A percentile compares a stretch with the other conserved stretches of the same genome.
phyloP scores from a whole-genome alignment of 2,797 vertebrate species.

The Propithecus perrieri region DNA sequence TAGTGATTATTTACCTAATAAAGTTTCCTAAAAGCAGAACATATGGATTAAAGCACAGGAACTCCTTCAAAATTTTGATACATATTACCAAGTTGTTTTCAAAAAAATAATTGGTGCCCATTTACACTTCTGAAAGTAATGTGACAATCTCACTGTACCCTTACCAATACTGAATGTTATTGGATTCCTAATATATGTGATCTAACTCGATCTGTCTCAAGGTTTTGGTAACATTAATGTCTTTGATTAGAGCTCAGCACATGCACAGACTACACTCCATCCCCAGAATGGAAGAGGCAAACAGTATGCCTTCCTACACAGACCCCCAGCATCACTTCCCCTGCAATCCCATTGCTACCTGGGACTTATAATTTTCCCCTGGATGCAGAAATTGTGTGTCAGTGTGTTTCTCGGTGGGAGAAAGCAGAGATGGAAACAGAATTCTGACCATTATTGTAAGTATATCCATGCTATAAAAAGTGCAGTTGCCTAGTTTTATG shows the following conservation, averaged over 20 bases:
- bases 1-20: neutral
- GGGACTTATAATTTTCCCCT: neutral
- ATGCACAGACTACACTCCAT: neutral
- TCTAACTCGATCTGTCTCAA: neutral
- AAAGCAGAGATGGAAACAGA: neutral
- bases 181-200: neutral
- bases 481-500: neutral
- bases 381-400: neutral
- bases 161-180: neutral
- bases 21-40: neutral
- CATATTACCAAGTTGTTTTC: neutral
- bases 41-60: neutral
- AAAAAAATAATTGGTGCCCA: neutral
- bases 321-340: neutral
- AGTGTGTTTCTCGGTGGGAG: neutral
- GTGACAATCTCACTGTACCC: neutral
- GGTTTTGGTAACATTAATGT: neutral
- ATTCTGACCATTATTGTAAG: neutral
- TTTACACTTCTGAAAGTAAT: neutral
- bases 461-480: neutral
- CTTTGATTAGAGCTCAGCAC: neutral
- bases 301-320: neutral
- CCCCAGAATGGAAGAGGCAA: neutral
- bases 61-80: neutral
- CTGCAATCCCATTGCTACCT: neutral